phyloP scores from a whole-genome alignment of 2,113 vertebrate genomes.

The Vulpes ferrilata region DNA sequence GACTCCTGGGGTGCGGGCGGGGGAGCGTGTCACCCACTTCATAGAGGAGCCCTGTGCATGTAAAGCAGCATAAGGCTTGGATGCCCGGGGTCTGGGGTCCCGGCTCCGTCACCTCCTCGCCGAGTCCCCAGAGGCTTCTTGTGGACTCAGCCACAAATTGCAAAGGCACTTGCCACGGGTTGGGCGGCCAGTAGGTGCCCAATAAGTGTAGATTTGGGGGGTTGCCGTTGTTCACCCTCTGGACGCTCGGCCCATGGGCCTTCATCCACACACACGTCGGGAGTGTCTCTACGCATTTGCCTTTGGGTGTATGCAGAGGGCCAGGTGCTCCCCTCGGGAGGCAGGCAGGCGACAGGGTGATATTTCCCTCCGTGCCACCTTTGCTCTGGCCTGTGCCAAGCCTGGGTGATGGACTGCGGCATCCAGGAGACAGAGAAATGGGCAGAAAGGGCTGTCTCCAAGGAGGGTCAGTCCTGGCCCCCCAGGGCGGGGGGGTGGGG shows the following conservation, averaged over 20 bases:
- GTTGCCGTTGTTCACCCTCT: fast-evolving
- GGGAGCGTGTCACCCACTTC: not conserved
- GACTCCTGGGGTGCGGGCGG: not conserved
- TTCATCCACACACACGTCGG: not conserved
- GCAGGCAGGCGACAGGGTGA: not conserved
- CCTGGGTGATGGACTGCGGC: not conserved
- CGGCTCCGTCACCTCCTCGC: fast-evolving
- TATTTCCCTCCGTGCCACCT: not conserved
- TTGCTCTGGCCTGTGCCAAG: not conserved
- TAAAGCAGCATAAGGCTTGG: not conserved
- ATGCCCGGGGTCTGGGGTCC: too few species aligned
- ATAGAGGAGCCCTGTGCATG: not conserved
- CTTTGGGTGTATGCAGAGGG: not conserved
- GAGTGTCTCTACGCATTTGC: not conserved
- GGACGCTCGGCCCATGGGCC: not conserved
- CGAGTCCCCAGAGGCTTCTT: not conserved
- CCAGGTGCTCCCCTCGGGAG: not conserved
- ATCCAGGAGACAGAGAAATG: not conserved
- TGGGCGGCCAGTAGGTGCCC: not conserved
- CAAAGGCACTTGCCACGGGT: not conserved
- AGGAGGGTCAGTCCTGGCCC: too few species aligned
- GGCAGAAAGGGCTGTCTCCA: too few species aligned
- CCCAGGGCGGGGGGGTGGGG: fast-evolving
- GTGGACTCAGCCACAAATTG: not conserved
- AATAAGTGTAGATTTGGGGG: not conserved